Evolutionary conservation across 2,888 invertebrate species (phyloP).

Genomic region (Lamellibrachia satsuma): DNA sequence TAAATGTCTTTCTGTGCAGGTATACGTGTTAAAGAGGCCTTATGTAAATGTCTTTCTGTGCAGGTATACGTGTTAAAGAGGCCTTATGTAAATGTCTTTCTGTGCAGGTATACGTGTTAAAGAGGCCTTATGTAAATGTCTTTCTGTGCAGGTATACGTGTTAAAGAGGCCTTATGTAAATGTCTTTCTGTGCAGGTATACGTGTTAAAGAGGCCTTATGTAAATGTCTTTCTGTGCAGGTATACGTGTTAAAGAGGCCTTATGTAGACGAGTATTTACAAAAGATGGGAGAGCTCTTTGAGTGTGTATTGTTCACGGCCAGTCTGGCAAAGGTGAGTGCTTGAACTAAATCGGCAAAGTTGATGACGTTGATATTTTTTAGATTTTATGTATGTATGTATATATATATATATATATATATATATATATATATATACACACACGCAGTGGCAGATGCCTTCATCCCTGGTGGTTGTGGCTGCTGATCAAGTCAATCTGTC

Average conservation of each 20-base stretch:
- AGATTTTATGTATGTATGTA: not conserved
- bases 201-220: constrained; percentile 86
- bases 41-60: constrained; percentile 26
- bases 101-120: constrained; percentile 84
- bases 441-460: constrained; percentile 13
- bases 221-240: constrained; percentile 53
- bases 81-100: constrained; percentile 18
- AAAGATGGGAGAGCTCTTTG: constrained; percentile 97
- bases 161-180: constrained; percentile 78
- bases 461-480: not conserved
- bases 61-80: constrained; percentile 90
- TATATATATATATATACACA: constrained; percentile 19
- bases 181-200: constrained; percentile 71
- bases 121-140: constrained; percentile 71
- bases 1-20: no score
- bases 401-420: constrained; percentile 24
- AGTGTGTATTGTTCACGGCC: constrained; percentile 99
- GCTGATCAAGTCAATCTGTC: not conserved
- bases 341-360: not conserved
- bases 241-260: constrained; percentile 97
- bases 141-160: constrained; percentile 77
- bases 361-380: not conserved
- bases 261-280: constrained; percentile 98
- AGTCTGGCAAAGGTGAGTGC: constrained; percentile 86
- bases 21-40: no score